Percentiles rank a stretch among this genome's conserved stretches.
Evolutionary conservation across 2,797 vertebrate genomes (phyloP).

Genomic region (Peromyscus nudipes): DNA sequence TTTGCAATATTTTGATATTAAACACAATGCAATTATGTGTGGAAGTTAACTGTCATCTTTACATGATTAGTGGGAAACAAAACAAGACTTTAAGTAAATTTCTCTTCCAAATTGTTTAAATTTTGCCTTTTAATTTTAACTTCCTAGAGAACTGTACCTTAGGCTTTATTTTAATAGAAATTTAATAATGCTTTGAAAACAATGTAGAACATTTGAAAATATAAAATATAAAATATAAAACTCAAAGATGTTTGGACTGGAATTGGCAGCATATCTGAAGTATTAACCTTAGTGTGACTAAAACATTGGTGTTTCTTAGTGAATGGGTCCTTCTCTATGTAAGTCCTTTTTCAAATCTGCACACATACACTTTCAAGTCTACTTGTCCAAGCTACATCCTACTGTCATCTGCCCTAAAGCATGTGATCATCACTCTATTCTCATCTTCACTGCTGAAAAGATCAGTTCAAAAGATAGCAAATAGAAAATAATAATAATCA

Average conservation of each 20-base stretch:
- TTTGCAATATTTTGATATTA: slow-evolving; percentile 7
- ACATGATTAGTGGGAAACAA: not conserved
- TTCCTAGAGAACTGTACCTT: not conserved
- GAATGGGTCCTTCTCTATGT: not conserved
- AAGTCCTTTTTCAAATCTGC: not conserved
- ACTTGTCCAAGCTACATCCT: not conserved
- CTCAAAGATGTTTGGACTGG: not conserved
- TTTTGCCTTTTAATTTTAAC: slow-evolving; percentile 23
- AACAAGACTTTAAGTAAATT: not conserved
- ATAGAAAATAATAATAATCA: not conserved
- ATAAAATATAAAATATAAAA: not conserved
- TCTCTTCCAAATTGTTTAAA: slow-evolving; percentile 7
- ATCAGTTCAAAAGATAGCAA: slow-evolving; percentile 7
- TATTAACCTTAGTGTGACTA: not conserved
- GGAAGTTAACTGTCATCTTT: not conserved
- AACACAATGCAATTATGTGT: not conserved
- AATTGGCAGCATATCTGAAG: not conserved
- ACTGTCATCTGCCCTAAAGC: not conserved
- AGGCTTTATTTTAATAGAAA: slow-evolving; percentile 3
- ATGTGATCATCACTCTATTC: not conserved
- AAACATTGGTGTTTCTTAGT: not conserved
- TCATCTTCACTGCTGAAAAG: not conserved
- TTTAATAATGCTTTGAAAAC: slow-evolving; percentile 4
- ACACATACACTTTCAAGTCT: not conserved
- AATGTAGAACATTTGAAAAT: not conserved